These are phyloP conservation scores for Siniperca undulata DNA, from an alignment of 2,797 vertebrate genomes.

Conservation along the genomic window DNA sequence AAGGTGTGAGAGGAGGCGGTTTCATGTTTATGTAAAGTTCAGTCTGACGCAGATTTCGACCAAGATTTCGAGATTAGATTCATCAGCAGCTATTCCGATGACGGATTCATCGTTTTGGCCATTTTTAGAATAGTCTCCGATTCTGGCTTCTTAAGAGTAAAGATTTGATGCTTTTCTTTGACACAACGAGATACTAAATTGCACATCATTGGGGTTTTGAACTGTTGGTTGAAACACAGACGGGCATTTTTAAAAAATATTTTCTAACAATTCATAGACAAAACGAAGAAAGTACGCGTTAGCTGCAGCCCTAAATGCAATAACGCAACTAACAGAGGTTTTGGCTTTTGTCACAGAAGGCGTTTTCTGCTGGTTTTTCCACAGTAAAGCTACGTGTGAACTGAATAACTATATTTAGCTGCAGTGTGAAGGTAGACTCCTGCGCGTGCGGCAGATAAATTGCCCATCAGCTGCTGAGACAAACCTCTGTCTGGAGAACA, in stretches of 20 bases:
- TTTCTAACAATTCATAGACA: neutral
- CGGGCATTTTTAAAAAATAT: neutral
- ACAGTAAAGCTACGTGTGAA: conserved; percentile 19
- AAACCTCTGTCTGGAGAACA: neutral
- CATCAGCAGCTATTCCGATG: no score
- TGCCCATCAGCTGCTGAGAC: neutral
- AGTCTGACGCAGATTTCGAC: neutral
- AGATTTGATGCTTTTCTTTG: neutral
- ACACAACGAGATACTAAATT: neutral
- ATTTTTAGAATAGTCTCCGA: neutral
- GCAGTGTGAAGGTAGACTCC: neutral
- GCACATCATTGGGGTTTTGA: no score
- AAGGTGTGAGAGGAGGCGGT: neutral
- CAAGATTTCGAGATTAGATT: neutral
- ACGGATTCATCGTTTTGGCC: neutral
- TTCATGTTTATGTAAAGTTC: neutral
- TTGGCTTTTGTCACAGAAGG: neutral
- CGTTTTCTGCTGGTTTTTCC: conserved; percentile 3
- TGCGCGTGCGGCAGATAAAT: neutral
- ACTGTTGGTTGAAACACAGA: no score
- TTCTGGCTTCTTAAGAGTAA: neutral
- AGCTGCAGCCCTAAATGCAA: neutral
- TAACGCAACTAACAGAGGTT: neutral
- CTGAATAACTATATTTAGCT: conserved; percentile 24
- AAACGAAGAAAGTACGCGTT: neutral